Conservation (phyloP, 1,140 invertebrate genomes). For the Drosophila pandora region DNA sequence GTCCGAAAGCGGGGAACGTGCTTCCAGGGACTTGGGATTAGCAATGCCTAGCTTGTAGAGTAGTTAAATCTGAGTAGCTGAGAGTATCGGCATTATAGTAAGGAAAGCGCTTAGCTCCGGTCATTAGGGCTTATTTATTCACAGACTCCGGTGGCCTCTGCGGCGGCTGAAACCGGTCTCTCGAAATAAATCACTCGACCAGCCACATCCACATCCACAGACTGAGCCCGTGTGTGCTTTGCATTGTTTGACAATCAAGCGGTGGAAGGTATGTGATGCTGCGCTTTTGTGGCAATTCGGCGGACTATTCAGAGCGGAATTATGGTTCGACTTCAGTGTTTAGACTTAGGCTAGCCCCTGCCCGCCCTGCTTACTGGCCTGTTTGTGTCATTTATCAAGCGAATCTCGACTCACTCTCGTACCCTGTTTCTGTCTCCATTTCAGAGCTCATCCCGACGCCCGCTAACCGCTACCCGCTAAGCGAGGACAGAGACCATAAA, state of each 20-base stretch:
- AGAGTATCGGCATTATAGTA: too few relatives aligned
- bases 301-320: slow-evolving; percentile 9
- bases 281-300: slow-evolving; percentile 32
- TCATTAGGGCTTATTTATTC: background rate
- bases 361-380: background rate
- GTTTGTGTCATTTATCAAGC: slow-evolving; percentile 1
- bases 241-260: slow-evolving; percentile 62
- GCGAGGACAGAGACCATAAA: slow-evolving; percentile 60
- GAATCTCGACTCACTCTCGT: slow-evolving; percentile 9
- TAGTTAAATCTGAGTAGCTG: too few relatives aligned
- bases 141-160: background rate
- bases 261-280: slow-evolving; percentile 8
- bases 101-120: too few relatives aligned
- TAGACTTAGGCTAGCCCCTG: background rate
- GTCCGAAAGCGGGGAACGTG: too few relatives aligned
- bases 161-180: background rate
- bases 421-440: slow-evolving; percentile 14
- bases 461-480: slow-evolving; percentile 29
- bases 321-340: background rate
- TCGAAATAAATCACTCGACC: background rate
- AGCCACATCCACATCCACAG: background rate
- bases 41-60: too few relatives aligned
- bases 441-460: slow-evolving; percentile 30
- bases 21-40: too few relatives aligned
- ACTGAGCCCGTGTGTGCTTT: background rate